Evolutionary conservation across 2,888 invertebrate genomes (phyloP).

Genomic region (Nomada ferruginata): DNA sequence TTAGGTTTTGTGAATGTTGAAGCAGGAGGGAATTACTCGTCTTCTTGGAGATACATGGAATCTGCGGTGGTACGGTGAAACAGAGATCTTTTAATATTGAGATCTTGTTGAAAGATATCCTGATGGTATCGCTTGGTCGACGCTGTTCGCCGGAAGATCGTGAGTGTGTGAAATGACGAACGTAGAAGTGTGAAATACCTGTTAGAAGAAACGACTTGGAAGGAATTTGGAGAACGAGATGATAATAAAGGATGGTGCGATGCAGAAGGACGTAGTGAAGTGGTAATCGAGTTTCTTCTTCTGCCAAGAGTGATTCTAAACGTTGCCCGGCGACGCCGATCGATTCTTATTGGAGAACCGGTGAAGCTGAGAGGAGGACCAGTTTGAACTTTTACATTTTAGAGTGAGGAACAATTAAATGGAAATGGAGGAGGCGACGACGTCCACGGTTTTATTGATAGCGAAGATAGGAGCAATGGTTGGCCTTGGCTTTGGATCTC

Average conservation of each 20-base stretch:
- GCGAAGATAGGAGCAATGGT: slow-evolving; percentile 87
- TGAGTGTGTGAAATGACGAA: slow-evolving; percentile 39
- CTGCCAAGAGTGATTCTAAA: not conserved
- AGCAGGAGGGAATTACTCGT: too few relatives aligned
- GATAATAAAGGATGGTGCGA: slow-evolving; percentile 17
- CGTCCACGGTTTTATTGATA: slow-evolving; percentile 80
- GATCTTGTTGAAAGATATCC: not conserved
- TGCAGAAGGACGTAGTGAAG: slow-evolving; percentile 28
- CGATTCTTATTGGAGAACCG: not conserved
- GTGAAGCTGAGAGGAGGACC: not conserved
- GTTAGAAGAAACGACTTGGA: not conserved
- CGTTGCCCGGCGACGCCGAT: not conserved
- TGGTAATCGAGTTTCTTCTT: slow-evolving; percentile 12
- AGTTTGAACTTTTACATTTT: not conserved
- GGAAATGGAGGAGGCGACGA: slow-evolving; percentile 67
- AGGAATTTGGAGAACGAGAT: slow-evolving; percentile 21
- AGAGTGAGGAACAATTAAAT: not conserved
- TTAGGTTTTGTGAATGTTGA: too few relatives aligned
- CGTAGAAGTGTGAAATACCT: slow-evolving; percentile 3
- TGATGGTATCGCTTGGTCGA: not conserved
- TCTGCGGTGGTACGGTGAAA: not conserved
- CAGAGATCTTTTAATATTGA: not conserved
- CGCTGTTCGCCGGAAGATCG: not conserved
- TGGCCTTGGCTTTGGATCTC: slow-evolving; percentile 86
- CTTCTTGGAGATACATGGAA: not conserved